phyloP scores from a whole-genome alignment of 2,797 vertebrate genomes.

The Halcyon smyrnensis region DNA sequence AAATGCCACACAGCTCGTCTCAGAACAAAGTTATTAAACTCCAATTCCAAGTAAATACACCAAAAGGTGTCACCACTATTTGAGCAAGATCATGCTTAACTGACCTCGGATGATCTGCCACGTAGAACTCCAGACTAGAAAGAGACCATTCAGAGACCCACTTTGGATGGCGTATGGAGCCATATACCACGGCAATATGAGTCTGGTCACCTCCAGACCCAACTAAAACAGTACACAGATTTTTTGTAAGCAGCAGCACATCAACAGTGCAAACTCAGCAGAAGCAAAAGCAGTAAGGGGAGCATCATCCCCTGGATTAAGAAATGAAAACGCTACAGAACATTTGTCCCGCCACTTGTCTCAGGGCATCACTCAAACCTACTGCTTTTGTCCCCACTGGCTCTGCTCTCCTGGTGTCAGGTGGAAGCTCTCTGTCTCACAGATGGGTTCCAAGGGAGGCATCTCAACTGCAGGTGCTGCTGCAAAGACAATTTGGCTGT shows the following conservation, averaged over 20 bases:
- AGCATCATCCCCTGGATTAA: too few species aligned
- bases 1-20: neutral
- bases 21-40: neutral
- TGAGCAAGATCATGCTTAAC: neutral
- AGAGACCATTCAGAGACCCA: neutral
- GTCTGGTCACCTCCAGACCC: too few species aligned
- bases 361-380: too few species aligned
- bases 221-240: too few species aligned
- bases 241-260: too few species aligned
- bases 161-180: neutral
- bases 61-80: neutral
- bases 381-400: too few species aligned
- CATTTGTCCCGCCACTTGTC: too few species aligned
- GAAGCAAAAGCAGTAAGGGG: too few species aligned
- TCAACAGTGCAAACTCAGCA: too few species aligned
- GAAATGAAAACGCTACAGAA: too few species aligned
- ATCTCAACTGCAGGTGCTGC: neutral
- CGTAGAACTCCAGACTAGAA: neutral
- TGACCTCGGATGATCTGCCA: neutral
- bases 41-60: neutral
- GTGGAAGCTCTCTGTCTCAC: neutral
- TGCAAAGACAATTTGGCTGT: neutral
- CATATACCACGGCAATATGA: too few species aligned
- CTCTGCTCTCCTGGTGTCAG: too few species aligned
- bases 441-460: neutral